A percentile compares a stretch with the other conserved stretches of the same genome.
These are phyloP conservation scores for Pristionchus fissidentatus DNA, from an alignment of 2,888 invertebrate species.

Conservation along the genomic window DNA sequence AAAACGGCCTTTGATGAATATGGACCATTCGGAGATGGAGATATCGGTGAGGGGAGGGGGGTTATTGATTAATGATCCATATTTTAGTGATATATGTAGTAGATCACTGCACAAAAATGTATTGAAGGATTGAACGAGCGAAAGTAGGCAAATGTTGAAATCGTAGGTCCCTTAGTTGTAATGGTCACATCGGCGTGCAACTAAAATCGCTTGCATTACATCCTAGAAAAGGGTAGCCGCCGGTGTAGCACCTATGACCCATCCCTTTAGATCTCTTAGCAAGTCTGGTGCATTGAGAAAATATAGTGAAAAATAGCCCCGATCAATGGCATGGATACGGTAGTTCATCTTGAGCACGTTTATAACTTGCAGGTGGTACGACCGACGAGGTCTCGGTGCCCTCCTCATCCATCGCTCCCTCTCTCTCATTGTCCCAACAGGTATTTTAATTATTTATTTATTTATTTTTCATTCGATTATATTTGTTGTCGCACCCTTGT, in stretches of 20 bases:
- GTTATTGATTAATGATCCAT: background rate
- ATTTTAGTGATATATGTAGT: background rate
- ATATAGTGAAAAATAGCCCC: too few species aligned
- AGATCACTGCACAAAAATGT: background rate
- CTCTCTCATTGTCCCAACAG: background rate
- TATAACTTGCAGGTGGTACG: background rate
- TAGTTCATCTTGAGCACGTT: background rate
- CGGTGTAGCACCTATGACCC: too few species aligned
- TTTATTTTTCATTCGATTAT: background rate
- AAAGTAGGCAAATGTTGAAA: background rate
- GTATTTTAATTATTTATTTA: background rate
- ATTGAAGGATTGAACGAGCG: background rate
- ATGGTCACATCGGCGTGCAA: too few species aligned
- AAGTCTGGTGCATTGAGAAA: too few species aligned
- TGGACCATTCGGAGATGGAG: slow-evolving; percentile 27
- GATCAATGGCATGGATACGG: too few species aligned
- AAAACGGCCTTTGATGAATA: slow-evolving; percentile 22
- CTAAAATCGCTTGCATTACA: too few species aligned
- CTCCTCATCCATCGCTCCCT: background rate
- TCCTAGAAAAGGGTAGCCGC: too few species aligned
- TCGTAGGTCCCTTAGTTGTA: background rate
- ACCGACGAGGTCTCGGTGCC: background rate
- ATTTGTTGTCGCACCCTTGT: too few species aligned
- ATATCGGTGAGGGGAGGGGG: slow-evolving; percentile 7
- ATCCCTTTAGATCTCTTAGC: too few species aligned